These are phyloP conservation scores for Gnatocerus cornutus DNA, from an alignment of 2,888 invertebrate genomes.

Conservation along the genomic window DNA sequence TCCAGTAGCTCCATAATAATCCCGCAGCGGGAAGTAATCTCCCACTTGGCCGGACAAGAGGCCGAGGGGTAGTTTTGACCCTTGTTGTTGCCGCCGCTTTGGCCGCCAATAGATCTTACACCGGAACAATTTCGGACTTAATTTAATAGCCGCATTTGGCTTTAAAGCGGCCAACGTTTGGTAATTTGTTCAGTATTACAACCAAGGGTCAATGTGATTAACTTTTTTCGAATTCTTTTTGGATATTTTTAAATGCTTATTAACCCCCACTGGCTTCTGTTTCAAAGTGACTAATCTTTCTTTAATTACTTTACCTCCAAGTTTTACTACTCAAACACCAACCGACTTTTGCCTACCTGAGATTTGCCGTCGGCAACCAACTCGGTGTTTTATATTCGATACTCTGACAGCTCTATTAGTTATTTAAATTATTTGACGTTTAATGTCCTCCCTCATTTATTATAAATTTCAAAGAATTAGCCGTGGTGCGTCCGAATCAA, in stretches of 20 bases:
- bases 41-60: constrained; percentile 53
- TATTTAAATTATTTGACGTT: constrained; percentile 60
- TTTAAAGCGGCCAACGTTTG: not conserved
- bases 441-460: constrained; percentile 33
- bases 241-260: no score
- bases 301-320: not conserved
- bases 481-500: constrained; percentile 20
- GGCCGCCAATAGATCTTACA: constrained; percentile 5
- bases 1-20: constrained; percentile 40
- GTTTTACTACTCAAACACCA: constrained; percentile 10
- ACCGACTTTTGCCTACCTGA: constrained; percentile 29
- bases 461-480: constrained; percentile 35
- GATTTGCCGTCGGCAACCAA: constrained; percentile 38
- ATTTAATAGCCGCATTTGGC: not conserved
- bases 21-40: constrained; percentile 51
- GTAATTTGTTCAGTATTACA: no score
- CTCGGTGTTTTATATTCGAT: constrained; percentile 33
- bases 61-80: constrained; percentile 63
- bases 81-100: constrained; percentile 51
- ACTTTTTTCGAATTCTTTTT: no score
- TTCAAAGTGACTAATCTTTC: not conserved
- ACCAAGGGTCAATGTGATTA: no score
- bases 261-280: not conserved
- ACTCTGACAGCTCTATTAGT: constrained; percentile 59
- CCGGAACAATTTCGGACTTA: constrained; percentile 9